A percentile compares a stretch with the other conserved stretches of the same genome.
Conservation (phyloP, 2,797 vertebrate genomes). For the Enteromius unitaeniatus region DNA sequence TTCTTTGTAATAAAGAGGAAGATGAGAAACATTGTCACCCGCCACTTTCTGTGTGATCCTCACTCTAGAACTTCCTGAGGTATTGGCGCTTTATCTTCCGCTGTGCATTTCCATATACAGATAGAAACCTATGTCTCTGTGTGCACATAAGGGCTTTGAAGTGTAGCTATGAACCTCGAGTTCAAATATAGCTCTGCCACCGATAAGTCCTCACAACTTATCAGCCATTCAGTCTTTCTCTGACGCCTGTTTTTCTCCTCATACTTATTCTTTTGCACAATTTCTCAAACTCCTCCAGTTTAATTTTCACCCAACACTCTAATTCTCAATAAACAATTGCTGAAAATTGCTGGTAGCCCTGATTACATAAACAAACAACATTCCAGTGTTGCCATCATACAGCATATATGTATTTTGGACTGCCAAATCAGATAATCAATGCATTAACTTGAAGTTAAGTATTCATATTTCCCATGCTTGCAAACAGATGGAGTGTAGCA, state of each 20-base stretch:
- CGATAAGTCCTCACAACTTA: slow-evolving; percentile 34
- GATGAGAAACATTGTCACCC: not conserved
- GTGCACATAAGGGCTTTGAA: slow-evolving; percentile 23
- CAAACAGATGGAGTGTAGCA: not conserved
- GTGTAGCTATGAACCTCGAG: slow-evolving; percentile 37
- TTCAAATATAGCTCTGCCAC: slow-evolving; percentile 55
- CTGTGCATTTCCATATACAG: slow-evolving; percentile 64
- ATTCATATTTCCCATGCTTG: not conserved
- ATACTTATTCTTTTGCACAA: not conserved
- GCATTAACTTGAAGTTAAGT: slow-evolving; percentile 1
- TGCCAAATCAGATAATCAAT: not conserved
- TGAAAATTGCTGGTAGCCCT: slow-evolving; percentile 4
- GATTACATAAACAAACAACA: slow-evolving; percentile 19
- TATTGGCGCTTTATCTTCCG: slow-evolving; percentile 61
- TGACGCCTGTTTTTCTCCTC: not conserved
- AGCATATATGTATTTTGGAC: not conserved
- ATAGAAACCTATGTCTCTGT: not conserved
- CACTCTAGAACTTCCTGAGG: slow-evolving; percentile 18
- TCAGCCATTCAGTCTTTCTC: slow-evolving; percentile 16
- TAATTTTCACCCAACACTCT: not conserved
- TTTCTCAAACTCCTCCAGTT: slow-evolving; percentile 12
- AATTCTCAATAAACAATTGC: not conserved
- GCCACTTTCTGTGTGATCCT: not conserved
- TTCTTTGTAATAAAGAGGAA: slow-evolving; percentile 25
- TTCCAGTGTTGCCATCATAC: not conserved